Base-by-base conservation (phyloP, 2,888 invertebrate species). In the Chelonus formosanus region DNA sequence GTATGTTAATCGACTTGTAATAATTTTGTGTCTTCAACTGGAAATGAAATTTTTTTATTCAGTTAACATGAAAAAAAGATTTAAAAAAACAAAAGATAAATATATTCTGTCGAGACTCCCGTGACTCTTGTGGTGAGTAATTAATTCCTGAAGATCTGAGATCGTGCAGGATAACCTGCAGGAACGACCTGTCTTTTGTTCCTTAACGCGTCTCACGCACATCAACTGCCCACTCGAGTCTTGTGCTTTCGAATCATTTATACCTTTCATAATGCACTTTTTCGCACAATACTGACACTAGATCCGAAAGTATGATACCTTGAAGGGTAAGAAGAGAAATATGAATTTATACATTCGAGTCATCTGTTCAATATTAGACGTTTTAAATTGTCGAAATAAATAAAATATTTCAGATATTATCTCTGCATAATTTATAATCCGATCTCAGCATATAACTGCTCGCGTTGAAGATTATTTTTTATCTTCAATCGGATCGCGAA, bases 61-160 rank as follows among this genome's bases (percentile, higher is more conserved):
- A 31, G 52, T 54, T 48, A 40, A n/a, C 55, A 40, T 10, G 54
- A 54, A 31, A 55, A 60, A 10, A 43, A 48, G 44, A 20, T 1
- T 1, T 1, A 20, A 36, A 34, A 60, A 6, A 40, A 65, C 20
- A 52, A 52, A 7, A 34, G 34, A 52, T 3, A 8, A 31, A 3
- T 52, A 52, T n/a, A 4, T 31, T 52, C 8, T 32, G 52, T 32
- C 34, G 52, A 32, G 52, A 32, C 52, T 52, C 31, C 52, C 34
- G 52, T 52, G 50, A 36, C 48, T 64, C 64, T 53, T 40, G 63
- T 7, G 56, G 52, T 54, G 40, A 60, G 68, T 71, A 74, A 75
- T 75, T 73, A 74, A 75, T 75, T 70, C 70, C 43, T 56, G 45
- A 20, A 69, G 60, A 62, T 68, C 59, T 58, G 50, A 68, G 73